phyloP scores from a whole-genome alignment of 2,888 invertebrate genomes.

The Amorpha juglandis region DNA sequence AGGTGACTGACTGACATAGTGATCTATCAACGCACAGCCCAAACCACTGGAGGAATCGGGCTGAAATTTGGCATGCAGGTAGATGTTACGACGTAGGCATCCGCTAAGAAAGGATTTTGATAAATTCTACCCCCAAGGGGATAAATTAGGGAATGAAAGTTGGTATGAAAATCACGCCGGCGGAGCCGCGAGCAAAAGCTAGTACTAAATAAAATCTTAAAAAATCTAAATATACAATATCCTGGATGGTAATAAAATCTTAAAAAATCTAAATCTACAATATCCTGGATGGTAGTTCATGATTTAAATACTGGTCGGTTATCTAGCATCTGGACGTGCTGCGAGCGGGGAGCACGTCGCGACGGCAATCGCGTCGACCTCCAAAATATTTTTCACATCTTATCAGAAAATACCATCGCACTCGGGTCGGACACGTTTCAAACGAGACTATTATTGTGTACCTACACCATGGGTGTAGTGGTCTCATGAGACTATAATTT shows the following conservation, averaged over 20 bases:
- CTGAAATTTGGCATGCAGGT: no score
- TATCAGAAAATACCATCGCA: constrained; percentile 24
- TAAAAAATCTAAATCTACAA: not conserved
- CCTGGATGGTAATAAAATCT: not conserved
- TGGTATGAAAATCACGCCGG: no score
- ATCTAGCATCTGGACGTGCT: constrained; percentile 58
- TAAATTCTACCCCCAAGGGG: no score
- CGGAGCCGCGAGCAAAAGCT: no score
- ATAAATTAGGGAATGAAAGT: no score
- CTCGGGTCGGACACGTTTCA: not conserved
- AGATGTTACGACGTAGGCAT: no score
- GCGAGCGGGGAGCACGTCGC: constrained; percentile 58
- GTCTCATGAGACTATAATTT: not conserved
- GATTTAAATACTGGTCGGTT: constrained; percentile 71
- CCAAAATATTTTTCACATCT: constrained; percentile 25
- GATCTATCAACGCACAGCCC: no score
- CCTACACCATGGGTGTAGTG: not conserved
- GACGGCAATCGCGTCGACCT: constrained; percentile 35
- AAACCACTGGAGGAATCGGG: no score
- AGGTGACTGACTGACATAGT: no score
- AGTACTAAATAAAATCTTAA: no score
- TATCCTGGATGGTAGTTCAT: constrained; percentile 30
- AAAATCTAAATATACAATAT: not conserved
- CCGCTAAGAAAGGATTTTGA: no score
- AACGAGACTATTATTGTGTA: not conserved